Evolutionary conservation across 2,113 vertebrate genomes (phyloP).

Genomic region (Regulus satrapa): DNA sequence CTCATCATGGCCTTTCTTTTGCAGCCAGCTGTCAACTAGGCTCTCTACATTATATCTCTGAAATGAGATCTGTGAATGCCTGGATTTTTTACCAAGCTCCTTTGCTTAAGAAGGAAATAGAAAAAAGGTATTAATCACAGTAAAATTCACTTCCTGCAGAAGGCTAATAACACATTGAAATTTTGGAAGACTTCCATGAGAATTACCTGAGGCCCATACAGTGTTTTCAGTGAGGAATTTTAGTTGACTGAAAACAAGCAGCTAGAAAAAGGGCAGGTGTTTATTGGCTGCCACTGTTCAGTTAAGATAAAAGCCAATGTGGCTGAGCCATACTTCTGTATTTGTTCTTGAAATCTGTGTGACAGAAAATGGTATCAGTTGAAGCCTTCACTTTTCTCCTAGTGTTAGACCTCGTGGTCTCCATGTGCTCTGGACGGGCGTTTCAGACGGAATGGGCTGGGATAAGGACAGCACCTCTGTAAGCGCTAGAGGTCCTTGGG

Average conservation of each 20-base stretch:
- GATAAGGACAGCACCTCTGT: neutral
- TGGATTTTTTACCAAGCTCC: neutral
- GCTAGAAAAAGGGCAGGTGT: neutral
- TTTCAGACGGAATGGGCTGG: neutral
- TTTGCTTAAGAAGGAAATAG: neutral
- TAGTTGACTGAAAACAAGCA: neutral
- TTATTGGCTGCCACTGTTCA: neutral
- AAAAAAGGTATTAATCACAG: neutral
- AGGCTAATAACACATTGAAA: neutral
- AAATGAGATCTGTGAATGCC: neutral
- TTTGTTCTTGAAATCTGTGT: neutral
- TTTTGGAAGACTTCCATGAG: neutral
- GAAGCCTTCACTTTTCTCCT: neutral
- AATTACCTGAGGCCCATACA: neutral
- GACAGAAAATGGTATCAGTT: neutral
- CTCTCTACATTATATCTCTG: neutral
- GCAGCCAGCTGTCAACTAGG: too few species aligned
- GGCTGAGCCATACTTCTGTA: neutral
- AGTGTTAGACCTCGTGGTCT: neutral
- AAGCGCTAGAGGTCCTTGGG: neutral
- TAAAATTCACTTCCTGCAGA: neutral
- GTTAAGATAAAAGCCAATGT: neutral
- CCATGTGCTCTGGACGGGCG: rapidly evolving
- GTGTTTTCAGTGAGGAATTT: neutral
- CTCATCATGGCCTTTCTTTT: too few species aligned